Percentiles rank a stretch among this genome's conserved stretches.
phyloP scores from a whole-genome alignment of 1,140 invertebrate species.

The Bilobella aurantiaca region DNA sequence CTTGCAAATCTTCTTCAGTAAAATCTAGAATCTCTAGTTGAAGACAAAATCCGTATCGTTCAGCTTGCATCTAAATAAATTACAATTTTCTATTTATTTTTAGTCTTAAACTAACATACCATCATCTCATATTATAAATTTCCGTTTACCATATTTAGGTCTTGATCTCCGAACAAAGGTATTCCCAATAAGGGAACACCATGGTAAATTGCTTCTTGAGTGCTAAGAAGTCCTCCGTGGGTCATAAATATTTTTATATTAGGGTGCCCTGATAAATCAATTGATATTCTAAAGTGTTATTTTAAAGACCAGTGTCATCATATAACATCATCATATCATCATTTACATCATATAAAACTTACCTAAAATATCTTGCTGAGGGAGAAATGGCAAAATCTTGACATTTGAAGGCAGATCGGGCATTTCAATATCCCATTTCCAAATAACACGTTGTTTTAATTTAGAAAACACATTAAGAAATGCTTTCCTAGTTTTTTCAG shows the following conservation, averaged over 20 bases:
- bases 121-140: slow-evolving; percentile 35
- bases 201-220: slow-evolving; percentile 51
- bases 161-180: slow-evolving; percentile 25
- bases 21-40: too few species aligned
- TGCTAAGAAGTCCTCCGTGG: slow-evolving; percentile 54
- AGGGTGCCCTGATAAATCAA: slow-evolving; percentile 45
- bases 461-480: slow-evolving; percentile 38
- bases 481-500: slow-evolving; percentile 35
- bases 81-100: slow-evolving; percentile 8
- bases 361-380: slow-evolving; percentile 60
- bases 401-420: slow-evolving; percentile 53
- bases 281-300: background rate
- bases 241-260: slow-evolving; percentile 51
- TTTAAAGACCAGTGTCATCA: too few species aligned
- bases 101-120: slow-evolving; percentile 14
- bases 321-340: too few species aligned
- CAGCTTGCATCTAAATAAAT: too few species aligned
- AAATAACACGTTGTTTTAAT: slow-evolving; percentile 37
- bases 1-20: too few species aligned
- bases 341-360: background rate
- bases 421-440: slow-evolving; percentile 38
- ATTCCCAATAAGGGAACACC: slow-evolving; percentile 53
- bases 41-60: too few species aligned
- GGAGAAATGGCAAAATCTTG: slow-evolving; percentile 54
- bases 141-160: slow-evolving; percentile 19